Evolutionary conservation across 2,113 vertebrate genomes (phyloP).

Genomic region (Calyptomena viridis): DNA sequence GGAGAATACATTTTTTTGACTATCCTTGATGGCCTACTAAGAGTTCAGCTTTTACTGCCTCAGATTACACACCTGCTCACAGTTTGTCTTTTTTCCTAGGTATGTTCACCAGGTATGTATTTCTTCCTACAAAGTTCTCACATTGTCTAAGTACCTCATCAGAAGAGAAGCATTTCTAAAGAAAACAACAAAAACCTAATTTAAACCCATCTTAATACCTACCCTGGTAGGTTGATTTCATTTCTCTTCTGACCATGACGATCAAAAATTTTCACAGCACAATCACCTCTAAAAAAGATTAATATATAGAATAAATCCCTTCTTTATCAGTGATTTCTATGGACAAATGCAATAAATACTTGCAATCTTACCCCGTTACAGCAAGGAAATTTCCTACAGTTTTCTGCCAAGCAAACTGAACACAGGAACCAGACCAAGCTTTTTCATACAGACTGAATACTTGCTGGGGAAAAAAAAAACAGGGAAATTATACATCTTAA

Average conservation of each 20-base stretch:
- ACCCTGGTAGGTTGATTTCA: conserved; percentile 91
- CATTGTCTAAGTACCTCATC: neutral
- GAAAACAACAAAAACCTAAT: neutral
- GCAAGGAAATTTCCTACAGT: conserved; percentile 91
- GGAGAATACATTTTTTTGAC: neutral
- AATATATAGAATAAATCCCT: neutral
- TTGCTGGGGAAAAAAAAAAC: conserved; percentile 72
- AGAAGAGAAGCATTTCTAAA: neutral
- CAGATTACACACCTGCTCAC: neutral
- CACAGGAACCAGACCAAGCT: conserved; percentile 76
- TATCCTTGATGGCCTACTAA: neutral
- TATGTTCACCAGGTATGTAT: neutral
- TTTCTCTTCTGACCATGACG: conserved; percentile 94
- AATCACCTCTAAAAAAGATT: conserved; percentile 80
- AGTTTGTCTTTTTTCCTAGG: neutral
- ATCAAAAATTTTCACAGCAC: conserved; percentile 93
- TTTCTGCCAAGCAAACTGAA: conserved; percentile 94
- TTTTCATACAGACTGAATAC: conserved; percentile 89
- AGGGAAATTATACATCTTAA: neutral
- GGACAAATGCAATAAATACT: neutral
- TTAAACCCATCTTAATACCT: conserved; percentile 44
- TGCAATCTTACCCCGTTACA: conserved; percentile 89
- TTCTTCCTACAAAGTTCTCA: neutral
- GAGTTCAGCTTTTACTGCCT: neutral
- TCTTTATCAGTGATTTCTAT: neutral